These are phyloP conservation scores for Nannospalax galili DNA, from an alignment of 2,113 vertebrate species.

Conservation along the genomic window DNA sequence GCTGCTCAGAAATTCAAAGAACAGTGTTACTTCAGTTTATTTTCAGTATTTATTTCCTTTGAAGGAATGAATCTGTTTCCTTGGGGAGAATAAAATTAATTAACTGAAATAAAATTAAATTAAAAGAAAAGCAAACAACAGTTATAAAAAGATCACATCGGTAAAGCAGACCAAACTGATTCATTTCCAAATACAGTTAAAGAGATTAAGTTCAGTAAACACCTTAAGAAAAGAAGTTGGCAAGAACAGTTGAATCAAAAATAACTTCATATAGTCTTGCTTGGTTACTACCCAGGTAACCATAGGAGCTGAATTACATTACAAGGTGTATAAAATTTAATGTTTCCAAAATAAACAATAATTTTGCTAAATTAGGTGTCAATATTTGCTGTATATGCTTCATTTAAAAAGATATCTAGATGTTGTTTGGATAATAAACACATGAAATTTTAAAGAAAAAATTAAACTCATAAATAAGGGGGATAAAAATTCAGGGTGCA, in stretches of 20 bases:
- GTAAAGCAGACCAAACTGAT: background rate
- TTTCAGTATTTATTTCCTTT: background rate
- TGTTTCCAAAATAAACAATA: slow-evolving; percentile 20
- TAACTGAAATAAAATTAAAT: background rate
- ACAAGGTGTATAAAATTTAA: slow-evolving; percentile 44
- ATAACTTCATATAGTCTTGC: background rate
- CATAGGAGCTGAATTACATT: slow-evolving; percentile 59
- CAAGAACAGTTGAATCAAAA: background rate
- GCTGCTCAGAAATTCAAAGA: background rate
- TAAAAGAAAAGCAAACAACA: background rate
- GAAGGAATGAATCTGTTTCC: background rate
- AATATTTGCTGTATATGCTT: background rate
- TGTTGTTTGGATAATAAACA: background rate
- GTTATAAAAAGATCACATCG: background rate
- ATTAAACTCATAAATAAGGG: background rate
- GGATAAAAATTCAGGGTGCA: background rate
- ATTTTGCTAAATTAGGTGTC: background rate
- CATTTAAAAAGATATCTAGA: background rate
- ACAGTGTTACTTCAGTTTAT: background rate
- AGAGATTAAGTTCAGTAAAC: slow-evolving; percentile 19
- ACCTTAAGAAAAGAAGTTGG: slow-evolving; percentile 29
- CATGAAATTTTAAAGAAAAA: slow-evolving; percentile 13
- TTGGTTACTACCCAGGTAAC: slow-evolving; percentile 42
- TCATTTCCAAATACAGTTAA: background rate
- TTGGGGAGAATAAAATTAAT: background rate